These are phyloP conservation scores for Thripadectes ignobilis DNA, from an alignment of 2,797 vertebrate species.

Conservation along the genomic window DNA sequence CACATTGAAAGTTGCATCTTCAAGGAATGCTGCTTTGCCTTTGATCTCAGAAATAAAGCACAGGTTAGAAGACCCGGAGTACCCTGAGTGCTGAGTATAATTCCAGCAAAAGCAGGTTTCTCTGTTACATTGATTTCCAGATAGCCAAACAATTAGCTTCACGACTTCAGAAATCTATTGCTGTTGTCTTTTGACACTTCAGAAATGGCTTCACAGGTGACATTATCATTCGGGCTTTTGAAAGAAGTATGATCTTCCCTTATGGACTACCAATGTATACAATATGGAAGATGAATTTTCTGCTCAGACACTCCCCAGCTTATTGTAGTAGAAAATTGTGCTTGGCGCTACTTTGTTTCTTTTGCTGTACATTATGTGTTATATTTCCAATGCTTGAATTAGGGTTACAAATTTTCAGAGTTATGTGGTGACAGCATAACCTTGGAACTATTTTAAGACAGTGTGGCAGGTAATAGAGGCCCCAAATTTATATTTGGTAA, in stretches of 20 bases:
- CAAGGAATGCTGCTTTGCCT: background rate
- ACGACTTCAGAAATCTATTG: background rate
- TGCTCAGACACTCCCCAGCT: background rate
- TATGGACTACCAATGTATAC: background rate
- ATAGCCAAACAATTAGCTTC: background rate
- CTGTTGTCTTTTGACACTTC: background rate
- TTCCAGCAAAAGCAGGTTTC: background rate
- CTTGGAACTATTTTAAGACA: conserved; percentile 43
- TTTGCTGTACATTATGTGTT: background rate
- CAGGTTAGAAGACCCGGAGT: background rate
- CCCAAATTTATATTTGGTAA: conserved; percentile 9
- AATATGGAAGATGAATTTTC: conserved; percentile 38
- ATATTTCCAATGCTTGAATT: background rate
- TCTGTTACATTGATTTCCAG: background rate
- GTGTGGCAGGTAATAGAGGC: background rate
- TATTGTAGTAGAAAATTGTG: conserved; percentile 43
- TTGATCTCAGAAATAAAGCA: background rate
- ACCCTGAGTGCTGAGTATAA: background rate
- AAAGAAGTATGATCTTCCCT: background rate
- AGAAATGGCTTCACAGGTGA: background rate
- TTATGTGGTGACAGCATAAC: conserved; percentile 11
- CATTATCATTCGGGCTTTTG: background rate
- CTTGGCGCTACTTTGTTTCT: background rate
- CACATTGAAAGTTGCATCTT: background rate
- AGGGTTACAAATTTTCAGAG: conserved; percentile 31